Evolutionary conservation across 2,113 vertebrate species (phyloP).

Genomic region (Cichladusa arquata): DNA sequence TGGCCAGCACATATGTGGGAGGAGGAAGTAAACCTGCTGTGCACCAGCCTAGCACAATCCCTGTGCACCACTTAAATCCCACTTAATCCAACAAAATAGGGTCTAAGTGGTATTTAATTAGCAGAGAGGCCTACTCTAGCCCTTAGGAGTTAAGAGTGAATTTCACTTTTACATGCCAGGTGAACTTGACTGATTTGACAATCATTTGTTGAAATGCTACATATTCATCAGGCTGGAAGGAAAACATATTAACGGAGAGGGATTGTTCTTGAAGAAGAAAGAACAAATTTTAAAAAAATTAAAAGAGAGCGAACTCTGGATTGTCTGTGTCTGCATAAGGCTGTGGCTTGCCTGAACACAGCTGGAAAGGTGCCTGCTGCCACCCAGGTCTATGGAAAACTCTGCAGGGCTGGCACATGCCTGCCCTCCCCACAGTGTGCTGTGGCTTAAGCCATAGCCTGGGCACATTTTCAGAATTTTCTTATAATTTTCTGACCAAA

Average conservation of each 20-base stretch:
- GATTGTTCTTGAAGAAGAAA: neutral
- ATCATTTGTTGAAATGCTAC: neutral
- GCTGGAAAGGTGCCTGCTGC: neutral
- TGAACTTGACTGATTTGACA: neutral
- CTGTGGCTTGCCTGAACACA: neutral
- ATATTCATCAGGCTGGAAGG: neutral
- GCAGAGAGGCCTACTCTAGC: neutral
- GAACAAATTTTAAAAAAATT: neutral
- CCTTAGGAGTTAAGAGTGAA: neutral
- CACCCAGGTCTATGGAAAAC: neutral
- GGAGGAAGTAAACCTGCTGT: neutral
- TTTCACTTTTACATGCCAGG: neutral
- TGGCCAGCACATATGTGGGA: neutral
- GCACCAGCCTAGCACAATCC: neutral
- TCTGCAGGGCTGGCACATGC: neutral
- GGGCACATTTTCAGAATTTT: rapidly evolving
- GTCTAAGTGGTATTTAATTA: neutral
- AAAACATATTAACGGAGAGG: neutral
- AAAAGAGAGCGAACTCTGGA: rapidly evolving
- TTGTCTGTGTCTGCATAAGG: neutral
- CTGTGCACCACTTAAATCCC: neutral
- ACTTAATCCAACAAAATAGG: neutral
- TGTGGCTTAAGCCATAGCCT: neutral
- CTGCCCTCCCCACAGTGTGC: rapidly evolving
- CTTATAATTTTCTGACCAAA: neutral